phyloP scores from a whole-genome alignment of 2,888 invertebrate species.

The Andricus quercusramuli region DNA sequence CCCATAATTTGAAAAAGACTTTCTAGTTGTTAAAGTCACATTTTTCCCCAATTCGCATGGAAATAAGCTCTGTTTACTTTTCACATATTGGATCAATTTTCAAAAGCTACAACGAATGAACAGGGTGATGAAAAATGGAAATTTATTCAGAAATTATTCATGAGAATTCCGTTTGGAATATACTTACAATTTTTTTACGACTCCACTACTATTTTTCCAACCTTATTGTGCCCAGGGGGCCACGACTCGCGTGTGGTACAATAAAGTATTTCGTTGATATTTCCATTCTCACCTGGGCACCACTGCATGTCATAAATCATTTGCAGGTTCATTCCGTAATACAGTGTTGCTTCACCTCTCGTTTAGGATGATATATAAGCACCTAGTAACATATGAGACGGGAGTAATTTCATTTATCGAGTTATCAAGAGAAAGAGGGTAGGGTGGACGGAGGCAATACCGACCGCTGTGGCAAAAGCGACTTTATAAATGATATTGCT shows the following conservation, averaged over 20 bases:
- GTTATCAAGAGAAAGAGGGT: slow-evolving; percentile 27
- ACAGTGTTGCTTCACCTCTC: slow-evolving; percentile 42
- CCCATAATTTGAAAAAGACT: no score
- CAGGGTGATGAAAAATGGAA: neutral
- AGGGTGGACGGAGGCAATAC: no score
- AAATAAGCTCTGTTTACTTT: neutral
- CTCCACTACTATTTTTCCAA: slow-evolving; percentile 5
- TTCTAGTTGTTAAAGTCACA: no score
- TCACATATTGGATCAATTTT: neutral
- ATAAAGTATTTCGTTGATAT: slow-evolving; percentile 49
- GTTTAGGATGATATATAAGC: slow-evolving; percentile 47
- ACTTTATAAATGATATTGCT: no score
- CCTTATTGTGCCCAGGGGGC: slow-evolving; percentile 16
- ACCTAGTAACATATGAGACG: slow-evolving; percentile 44
- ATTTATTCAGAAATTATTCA: slow-evolving; percentile 23
- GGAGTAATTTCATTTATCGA: slow-evolving; percentile 47
- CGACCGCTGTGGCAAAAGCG: no score
- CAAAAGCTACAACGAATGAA: neutral
- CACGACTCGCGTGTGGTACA: slow-evolving; percentile 10
- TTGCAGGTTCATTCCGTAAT: neutral
- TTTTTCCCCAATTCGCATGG: neutral
- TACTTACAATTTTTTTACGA: slow-evolving; percentile 21
- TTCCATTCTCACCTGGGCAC: slow-evolving; percentile 47
- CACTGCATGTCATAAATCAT: slow-evolving; percentile 50
- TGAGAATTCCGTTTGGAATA: slow-evolving; percentile 15